phyloP scores from a whole-genome alignment of 2,113 vertebrate genomes.

The Microcebus tavaratra region DNA sequence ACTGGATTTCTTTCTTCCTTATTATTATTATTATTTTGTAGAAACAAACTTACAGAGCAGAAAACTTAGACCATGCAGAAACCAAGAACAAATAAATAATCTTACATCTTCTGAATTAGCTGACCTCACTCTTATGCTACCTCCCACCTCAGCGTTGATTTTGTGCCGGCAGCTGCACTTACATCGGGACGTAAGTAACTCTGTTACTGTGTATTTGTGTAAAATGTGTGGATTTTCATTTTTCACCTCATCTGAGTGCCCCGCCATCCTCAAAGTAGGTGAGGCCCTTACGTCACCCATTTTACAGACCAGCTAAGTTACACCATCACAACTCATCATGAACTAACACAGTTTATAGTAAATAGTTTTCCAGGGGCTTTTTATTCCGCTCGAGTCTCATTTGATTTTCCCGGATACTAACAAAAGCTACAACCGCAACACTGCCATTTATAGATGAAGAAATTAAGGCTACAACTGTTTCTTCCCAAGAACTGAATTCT shows the following conservation, averaged over 20 bases:
- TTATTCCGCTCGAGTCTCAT: neutral
- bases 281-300: neutral
- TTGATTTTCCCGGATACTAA: neutral
- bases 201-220: fast-evolving
- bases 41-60: constrained; percentile 18
- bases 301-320: neutral
- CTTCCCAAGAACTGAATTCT: neutral
- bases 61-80: neutral
- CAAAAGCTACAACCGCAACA: neutral
- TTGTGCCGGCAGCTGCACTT: neutral
- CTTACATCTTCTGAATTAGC: neutral
- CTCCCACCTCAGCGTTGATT: neutral
- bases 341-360: neutral
- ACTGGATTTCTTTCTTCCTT: neutral
- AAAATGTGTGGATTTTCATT: neutral
- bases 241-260: neutral
- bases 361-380: neutral
- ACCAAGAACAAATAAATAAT: neutral
- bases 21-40: neutral
- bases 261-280: neutral
- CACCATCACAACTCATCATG: neutral
- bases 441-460: neutral
- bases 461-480: neutral
- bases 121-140: neutral
- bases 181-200: neutral